Base-by-base conservation (phyloP, 92 coral and sea anemone species). In the Paramuricea clavata region DNA sequence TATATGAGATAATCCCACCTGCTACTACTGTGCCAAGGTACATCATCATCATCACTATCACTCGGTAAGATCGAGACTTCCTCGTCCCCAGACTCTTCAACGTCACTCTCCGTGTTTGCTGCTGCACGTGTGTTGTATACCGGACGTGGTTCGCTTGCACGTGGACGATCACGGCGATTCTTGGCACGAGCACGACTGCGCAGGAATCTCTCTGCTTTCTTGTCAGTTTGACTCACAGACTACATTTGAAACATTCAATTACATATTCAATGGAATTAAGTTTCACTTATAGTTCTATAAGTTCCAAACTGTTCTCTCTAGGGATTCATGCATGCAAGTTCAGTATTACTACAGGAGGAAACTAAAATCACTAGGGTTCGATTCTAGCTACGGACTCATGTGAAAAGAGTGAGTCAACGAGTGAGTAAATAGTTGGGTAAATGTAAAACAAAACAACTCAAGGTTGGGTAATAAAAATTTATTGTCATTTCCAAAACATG, bases 1-100 rank as follows among this genome's bases (percentile, higher is more conserved):
- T n/a, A n/a, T n/a, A n/a, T n/a, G n/a, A n/a, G n/a, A n/a, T n/a
- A n/a, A n/a, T 74, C 49, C 30, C 81, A 93, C 95, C 95, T 93
- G 89, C 95, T 93, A 65, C 98, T 94, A 42, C 93, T 97, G 47
- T 94, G 87, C 99, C 99, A 96, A 54, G 93, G 95, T 44, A 94
- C 93, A 42, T 95, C 98, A n/a, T 94, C 98, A n/a, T 95, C 98
- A 30, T 94, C 99, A 74, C 98, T 96, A 59, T 96, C 98, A 57
- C 96, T 94, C 11, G 99, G 95, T 23, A 97, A 93, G 43, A 82
- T 91, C 74, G 88, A 89, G 7, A 87, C 87, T 76, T 96, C 99
- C 35, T 95, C 98, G 17, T 94, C 99, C 27, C 94, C 97, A 19
- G 97, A 94, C 85, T 95, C 98, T 39, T 91, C 96, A 60, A 94